phyloP scores from a whole-genome alignment of 2,888 invertebrate species.

The Selenia dentaria region DNA sequence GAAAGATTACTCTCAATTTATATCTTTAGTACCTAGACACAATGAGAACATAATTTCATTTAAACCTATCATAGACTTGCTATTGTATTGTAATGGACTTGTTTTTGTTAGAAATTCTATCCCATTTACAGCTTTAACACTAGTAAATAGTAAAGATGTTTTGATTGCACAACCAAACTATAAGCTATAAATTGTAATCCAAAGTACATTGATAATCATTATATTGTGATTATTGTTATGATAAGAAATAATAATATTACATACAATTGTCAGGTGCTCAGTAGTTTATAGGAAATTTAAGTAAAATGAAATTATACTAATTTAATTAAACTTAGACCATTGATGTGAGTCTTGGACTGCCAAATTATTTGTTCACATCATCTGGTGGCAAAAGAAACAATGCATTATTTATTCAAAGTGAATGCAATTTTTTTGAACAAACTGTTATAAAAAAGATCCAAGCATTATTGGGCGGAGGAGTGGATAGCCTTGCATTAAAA shows the following conservation, averaged over 20 bases:
- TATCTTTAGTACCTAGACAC: not conserved
- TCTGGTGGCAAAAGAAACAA: slow-evolving; percentile 27
- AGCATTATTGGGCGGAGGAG: slow-evolving; percentile 13
- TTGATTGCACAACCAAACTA: too few relatives aligned
- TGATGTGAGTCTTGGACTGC: slow-evolving; percentile 20
- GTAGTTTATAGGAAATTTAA: too few relatives aligned
- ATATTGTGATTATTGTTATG: too few relatives aligned
- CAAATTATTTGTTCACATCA: slow-evolving; percentile 25
- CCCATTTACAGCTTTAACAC: not conserved
- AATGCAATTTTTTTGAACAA: not conserved
- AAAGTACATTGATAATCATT: too few relatives aligned
- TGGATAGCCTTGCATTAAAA: slow-evolving; percentile 17
- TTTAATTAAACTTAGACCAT: slow-evolving; percentile 6
- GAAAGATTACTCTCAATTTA: slow-evolving; percentile 7
- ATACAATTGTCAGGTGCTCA: too few relatives aligned
- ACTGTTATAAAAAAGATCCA: slow-evolving; percentile 3
- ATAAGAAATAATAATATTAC: too few relatives aligned
- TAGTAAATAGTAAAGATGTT: too few relatives aligned
- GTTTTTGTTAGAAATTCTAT: not conserved
- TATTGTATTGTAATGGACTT: slow-evolving; percentile 12
- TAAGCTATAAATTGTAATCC: too few relatives aligned
- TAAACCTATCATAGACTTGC: not conserved
- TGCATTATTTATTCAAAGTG: slow-evolving; percentile 2
- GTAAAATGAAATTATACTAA: not conserved
- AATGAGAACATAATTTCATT: not conserved